Conservation (phyloP, 2,113 vertebrate genomes). For the Phodopus roborovskii region DNA sequence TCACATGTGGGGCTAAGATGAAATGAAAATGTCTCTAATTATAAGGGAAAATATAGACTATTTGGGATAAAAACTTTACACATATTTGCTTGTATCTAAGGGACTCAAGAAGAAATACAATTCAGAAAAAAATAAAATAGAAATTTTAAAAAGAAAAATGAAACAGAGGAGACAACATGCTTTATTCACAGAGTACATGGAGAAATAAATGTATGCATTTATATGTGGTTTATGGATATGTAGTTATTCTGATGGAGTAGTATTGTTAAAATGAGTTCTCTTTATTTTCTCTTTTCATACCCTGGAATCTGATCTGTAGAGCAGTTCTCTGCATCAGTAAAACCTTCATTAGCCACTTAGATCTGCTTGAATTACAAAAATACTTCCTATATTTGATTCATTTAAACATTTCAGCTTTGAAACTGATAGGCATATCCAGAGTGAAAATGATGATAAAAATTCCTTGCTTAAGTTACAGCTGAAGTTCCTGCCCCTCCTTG, state of each 20-base stretch:
- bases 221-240: not conserved
- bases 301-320: not conserved
- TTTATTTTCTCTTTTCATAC: not conserved
- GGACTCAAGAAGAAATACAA: not conserved
- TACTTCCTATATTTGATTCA: not conserved
- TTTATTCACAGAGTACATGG: not conserved
- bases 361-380: constrained; percentile 42
- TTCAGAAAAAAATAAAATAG: not conserved
- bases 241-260: not conserved
- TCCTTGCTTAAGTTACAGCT: constrained; percentile 3
- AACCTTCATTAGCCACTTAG: not conserved
- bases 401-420: constrained; percentile 16
- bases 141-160: not conserved
- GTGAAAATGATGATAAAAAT: not conserved
- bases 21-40: constrained; percentile 37
- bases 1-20: not conserved
- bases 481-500: not conserved
- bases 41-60: constrained; percentile 3
- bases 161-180: not conserved
- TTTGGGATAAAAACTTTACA: not conserved
- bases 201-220: not conserved
- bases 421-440: not conserved
- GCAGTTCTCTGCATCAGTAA: not conserved
- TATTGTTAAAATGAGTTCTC: not conserved
- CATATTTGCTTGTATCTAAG: not conserved